Evolutionary conservation across 1,140 invertebrate genomes (phyloP).

Genomic region (Ditylenchus dipsaci): DNA sequence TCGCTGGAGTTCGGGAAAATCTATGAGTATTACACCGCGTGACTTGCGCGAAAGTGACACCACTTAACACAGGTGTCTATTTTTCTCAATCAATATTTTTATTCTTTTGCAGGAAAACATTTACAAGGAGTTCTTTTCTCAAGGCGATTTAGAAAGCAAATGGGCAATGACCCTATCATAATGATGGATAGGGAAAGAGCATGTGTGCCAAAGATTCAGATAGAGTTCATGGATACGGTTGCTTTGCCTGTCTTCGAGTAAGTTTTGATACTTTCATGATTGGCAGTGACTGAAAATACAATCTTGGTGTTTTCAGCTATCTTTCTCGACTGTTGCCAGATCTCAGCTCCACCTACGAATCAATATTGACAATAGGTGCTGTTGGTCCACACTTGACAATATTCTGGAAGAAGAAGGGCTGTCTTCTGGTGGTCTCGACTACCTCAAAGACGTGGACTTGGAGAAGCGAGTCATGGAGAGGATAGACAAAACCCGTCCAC

Average conservation of each 20-base stretch:
- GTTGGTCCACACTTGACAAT: conserved; percentile 37
- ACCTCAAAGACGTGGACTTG: conserved; percentile 27
- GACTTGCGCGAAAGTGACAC: too few relatives aligned
- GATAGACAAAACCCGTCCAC: conserved; percentile 2
- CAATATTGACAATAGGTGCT: conserved; percentile 27
- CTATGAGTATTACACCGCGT: too few relatives aligned
- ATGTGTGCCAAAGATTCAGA: conserved; percentile 75
- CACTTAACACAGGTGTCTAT: too few relatives aligned
- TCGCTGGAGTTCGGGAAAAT: too few relatives aligned
- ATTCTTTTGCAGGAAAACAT: conserved; percentile 67
- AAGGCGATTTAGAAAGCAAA: conserved; percentile 79
- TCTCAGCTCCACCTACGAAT: conserved; percentile 36
- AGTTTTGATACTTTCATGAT: conserved; percentile 30
- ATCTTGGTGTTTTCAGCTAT: conserved; percentile 14
- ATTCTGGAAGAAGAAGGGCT: conserved; percentile 42
- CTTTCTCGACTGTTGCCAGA: conserved; percentile 37
- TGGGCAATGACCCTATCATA: conserved; percentile 70
- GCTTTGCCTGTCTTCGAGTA: conserved; percentile 66
- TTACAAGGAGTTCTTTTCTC: conserved; percentile 79
- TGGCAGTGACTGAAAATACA: background rate
- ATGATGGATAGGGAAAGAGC: conserved; percentile 79
- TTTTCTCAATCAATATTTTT: conserved; percentile 2
- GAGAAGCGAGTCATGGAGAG: conserved; percentile 36
- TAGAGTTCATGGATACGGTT: conserved; percentile 71
- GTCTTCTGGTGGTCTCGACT: conserved; percentile 38